Conservation (phyloP, 2,113 vertebrate species). For the Kryptolebias marmoratus region DNA sequence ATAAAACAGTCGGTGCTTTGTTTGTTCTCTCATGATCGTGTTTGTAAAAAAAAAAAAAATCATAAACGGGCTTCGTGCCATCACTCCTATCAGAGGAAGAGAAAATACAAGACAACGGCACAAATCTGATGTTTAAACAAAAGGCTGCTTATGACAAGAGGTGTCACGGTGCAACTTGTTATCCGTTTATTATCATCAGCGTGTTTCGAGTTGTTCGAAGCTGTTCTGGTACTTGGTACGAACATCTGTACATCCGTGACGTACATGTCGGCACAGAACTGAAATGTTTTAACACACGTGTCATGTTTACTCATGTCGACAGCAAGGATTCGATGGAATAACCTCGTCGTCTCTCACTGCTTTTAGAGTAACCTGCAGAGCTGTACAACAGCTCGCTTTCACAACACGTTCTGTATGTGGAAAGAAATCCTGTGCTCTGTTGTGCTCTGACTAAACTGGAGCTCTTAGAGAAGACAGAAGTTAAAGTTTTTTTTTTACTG, state of each 20-base stretch:
- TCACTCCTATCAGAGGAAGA: constrained; percentile 60
- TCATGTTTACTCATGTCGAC: constrained; percentile 50
- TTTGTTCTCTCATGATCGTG: constrained; percentile 60
- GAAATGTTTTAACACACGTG: constrained; percentile 36
- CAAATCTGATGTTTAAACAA: constrained; percentile 70
- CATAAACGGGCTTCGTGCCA: constrained; percentile 70
- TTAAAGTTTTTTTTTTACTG: too few species aligned
- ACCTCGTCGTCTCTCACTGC: constrained; percentile 22
- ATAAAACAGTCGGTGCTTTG: constrained; percentile 57
- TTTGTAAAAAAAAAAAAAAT: constrained; percentile 64
- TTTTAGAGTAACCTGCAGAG: constrained; percentile 19
- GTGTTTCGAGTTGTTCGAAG: constrained; percentile 31
- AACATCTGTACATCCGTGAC: constrained; percentile 65
- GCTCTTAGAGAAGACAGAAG: neutral
- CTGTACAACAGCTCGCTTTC: constrained; percentile 19
- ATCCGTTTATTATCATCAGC: constrained; percentile 70
- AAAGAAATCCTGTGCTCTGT: neutral
- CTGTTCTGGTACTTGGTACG: constrained; percentile 39
- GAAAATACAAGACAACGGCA: constrained; percentile 53
- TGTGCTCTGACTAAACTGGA: neutral
- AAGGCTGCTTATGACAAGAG: constrained; percentile 64
- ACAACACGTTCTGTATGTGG: neutral
- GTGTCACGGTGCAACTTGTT: constrained; percentile 63
- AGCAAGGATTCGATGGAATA: constrained; percentile 46
- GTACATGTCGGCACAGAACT: constrained; percentile 33